A percentile compares a stretch with the other conserved stretches of the same genome.
Evolutionary conservation across 2,888 invertebrate genomes (phyloP).

Genomic region (Drosophila mulleri): DNA sequence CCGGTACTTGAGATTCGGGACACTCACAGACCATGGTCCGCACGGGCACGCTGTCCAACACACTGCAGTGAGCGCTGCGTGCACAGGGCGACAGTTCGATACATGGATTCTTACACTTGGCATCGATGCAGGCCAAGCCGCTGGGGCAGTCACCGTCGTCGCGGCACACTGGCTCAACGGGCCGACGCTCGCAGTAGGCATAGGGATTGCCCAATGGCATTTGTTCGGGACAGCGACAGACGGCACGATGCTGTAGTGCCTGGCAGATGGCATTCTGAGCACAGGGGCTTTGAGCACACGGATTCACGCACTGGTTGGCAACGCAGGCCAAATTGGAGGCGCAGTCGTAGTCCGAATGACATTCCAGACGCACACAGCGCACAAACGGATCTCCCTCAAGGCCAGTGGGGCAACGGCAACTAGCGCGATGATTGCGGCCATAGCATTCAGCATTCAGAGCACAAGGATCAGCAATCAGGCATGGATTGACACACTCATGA

Average conservation of each 20-base stretch:
- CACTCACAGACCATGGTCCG: conserved; percentile 95
- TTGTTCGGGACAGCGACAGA: conserved; percentile 93
- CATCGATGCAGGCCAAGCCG: conserved; percentile 92
- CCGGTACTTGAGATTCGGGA: conserved; percentile 93
- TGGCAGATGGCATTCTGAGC: conserved; percentile 93
- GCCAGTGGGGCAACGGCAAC: conserved; percentile 92
- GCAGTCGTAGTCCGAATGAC: conserved; percentile 92
- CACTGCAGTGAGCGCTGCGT: conserved; percentile 91
- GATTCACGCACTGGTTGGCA: conserved; percentile 91
- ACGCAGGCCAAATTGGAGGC: conserved; percentile 90
- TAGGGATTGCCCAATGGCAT: conserved; percentile 92
- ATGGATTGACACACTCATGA: conserved; percentile 92
- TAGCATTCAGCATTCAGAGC: conserved; percentile 94
- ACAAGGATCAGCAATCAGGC: conserved; percentile 92
- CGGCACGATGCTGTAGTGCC: conserved; percentile 91
- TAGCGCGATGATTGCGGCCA: conserved; percentile 91
- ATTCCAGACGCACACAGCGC: conserved; percentile 91
- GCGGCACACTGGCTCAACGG: conserved; percentile 89
- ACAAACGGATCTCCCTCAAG: conserved; percentile 92
- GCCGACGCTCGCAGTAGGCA: conserved; percentile 89
- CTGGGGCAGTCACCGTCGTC: conserved; percentile 93
- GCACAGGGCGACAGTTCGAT: conserved; percentile 91
- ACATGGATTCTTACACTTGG: conserved; percentile 92
- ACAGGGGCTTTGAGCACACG: conserved; percentile 91
- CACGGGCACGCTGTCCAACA: conserved; percentile 93